Base-by-base conservation (phyloP, 1,140 invertebrate genomes). In the Dreissena rostriformis region DNA sequence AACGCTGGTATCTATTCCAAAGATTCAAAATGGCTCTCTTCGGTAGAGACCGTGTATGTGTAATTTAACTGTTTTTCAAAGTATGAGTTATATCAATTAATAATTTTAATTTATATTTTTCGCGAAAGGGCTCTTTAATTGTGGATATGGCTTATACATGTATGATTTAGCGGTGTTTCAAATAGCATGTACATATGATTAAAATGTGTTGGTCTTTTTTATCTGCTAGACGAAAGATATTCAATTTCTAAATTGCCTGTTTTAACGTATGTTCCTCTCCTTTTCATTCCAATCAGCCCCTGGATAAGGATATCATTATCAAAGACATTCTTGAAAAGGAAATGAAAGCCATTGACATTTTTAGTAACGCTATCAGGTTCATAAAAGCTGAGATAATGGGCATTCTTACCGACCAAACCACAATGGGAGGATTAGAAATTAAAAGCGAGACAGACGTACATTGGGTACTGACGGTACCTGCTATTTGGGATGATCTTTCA, bases 381-480 rank as follows among this genome's bases (percentile, higher is more conserved):
- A 66, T 82, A 49, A 49, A 39, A 10, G 17, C 51, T 6, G 70
- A 74, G 22, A 24, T 82, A 12, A 15, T 67, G 17, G 22, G 24
- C 29, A 52, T 26, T 5, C 63, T 82, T 1, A 53, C 57, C 22
- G 67, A 72, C 24, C 4, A 24, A 61, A 19, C 4, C 2, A 5
- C 2, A 28, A 51, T 28, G 19, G 22, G 49, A 0, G 11, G 52
- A 0, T 14, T 53, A n/a, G n/a, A 24, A 15, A 78, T 78, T 5
- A 67, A 65, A 28, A 51, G 17, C 5, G 80, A 82, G 0, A 39
- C 17, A 12, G 80, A 82, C 24, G 74, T 82, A 19, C 80, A 28
- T 39, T 82, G 80, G 80, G 49, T 81, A 15, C 55, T 81, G 4
- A 81, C 78, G 7, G 78, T 81, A 15, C 78, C 78, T 12, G 78